Evolutionary conservation across 2,888 invertebrate genomes (phyloP).

Genomic region (Epicampocera succincta): DNA sequence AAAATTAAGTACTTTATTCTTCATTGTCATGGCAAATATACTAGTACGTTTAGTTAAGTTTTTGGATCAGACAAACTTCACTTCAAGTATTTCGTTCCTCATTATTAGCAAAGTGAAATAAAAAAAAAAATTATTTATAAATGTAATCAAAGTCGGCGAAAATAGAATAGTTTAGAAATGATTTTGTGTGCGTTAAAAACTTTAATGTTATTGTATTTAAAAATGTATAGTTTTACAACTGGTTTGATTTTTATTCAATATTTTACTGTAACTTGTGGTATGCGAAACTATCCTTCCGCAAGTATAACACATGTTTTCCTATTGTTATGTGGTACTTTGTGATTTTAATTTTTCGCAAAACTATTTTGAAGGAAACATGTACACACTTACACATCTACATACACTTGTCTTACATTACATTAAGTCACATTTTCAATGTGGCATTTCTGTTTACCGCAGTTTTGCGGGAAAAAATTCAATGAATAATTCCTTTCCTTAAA

Average conservation of each 20-base stretch:
- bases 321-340: conserved; percentile 1
- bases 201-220: neutral
- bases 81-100: conserved; percentile 6
- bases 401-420: neutral
- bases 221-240: conserved; percentile 3
- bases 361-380: conserved; percentile 9
- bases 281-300: conserved; percentile 59
- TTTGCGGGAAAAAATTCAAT: too few relatives aligned
- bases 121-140: too few relatives aligned
- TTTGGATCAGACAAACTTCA: conserved; percentile 25
- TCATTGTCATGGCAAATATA: conserved; percentile 7
- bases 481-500: too few relatives aligned
- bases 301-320: conserved; percentile 9
- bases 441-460: too few relatives aligned
- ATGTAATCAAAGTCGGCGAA: neutral
- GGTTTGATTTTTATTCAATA: conserved; percentile 1
- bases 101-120: conserved; percentile 14
- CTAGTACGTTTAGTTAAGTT: neutral
- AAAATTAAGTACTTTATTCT: conserved; percentile 5
- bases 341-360: neutral
- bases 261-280: conserved; percentile 15
- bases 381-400: too few relatives aligned
- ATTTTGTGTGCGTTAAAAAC: neutral
- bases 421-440: too few relatives aligned
- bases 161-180: neutral